Evolutionary conservation across 2,888 invertebrate species (phyloP).

Genomic region (Hoplodrina blanda): DNA sequence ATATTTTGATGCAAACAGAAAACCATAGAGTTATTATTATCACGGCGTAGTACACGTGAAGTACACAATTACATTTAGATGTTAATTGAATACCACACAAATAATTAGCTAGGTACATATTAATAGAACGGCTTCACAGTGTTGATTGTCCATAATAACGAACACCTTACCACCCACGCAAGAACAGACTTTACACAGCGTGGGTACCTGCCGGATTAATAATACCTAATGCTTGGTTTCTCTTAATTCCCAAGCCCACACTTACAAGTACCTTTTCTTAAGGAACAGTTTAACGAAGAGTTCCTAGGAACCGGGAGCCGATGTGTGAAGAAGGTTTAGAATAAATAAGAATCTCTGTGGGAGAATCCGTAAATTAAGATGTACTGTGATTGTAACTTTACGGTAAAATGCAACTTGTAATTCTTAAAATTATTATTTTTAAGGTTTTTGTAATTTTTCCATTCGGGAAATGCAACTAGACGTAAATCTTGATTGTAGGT

Average conservation of each 20-base stretch:
- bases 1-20: background rate
- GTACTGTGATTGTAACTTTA: background rate
- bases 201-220: background rate
- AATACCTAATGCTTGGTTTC: slow-evolving; percentile 3
- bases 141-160: background rate
- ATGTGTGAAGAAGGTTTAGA: background rate
- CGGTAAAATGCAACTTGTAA: background rate
- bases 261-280: background rate
- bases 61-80: background rate
- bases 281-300: background rate
- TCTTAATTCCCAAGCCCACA: background rate
- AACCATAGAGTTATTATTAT: background rate
- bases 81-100: slow-evolving; percentile 5
- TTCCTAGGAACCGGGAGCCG: background rate
- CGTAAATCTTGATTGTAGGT: slow-evolving; percentile 23
- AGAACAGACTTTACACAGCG: no score
- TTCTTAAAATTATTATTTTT: no score
- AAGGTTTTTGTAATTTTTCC: background rate
- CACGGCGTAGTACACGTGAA: background rate
- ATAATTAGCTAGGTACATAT: background rate
- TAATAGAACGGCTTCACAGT: background rate
- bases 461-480: slow-evolving; percentile 10
- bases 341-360: background rate
- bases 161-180: slow-evolving; percentile 11
- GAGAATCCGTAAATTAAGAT: background rate